Evolutionary conservation across 2,888 invertebrate species (phyloP).

Genomic region (Metellina segmentata): DNA sequence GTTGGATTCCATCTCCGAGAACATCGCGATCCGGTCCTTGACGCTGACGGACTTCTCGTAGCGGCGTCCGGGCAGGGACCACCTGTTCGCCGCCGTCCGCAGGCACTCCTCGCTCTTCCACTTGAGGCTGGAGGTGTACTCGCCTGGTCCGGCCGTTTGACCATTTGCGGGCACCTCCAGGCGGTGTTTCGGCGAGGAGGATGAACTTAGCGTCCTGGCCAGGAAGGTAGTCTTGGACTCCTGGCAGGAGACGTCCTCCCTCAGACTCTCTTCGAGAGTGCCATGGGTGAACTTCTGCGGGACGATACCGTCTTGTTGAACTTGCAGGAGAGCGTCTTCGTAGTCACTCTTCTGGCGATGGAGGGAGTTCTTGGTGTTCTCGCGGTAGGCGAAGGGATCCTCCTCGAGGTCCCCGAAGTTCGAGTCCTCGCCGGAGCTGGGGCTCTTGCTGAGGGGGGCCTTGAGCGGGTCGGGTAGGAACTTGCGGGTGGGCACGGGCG

Average conservation of each 20-base stretch:
- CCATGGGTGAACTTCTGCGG: neutral
- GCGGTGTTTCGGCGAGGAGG: conserved; percentile 24
- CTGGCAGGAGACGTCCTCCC: conserved; percentile 39
- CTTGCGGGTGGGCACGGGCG: conserved; percentile 67
- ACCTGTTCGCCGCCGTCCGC: conserved; percentile 63
- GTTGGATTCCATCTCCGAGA: conserved; percentile 83
- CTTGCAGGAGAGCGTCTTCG: neutral
- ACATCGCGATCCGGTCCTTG: conserved; percentile 93
- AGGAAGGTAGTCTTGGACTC: conserved; percentile 62
- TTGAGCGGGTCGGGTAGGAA: conserved; percentile 18
- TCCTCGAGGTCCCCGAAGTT: conserved; percentile 36
- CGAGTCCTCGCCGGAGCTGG: conserved; percentile 63
- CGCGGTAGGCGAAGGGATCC: neutral
- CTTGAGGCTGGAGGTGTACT: conserved; percentile 44
- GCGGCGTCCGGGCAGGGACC: conserved; percentile 47
- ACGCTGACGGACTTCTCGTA: conserved; percentile 83
- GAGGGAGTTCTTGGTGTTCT: conserved; percentile 53
- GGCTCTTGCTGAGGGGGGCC: conserved; percentile 57
- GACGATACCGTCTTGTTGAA: conserved; percentile 54
- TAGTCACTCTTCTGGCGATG: conserved; percentile 60
- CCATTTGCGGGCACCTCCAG: neutral
- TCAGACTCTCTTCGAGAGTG: conserved; percentile 44
- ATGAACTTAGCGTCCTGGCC: conserved; percentile 56
- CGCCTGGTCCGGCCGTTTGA: conserved; percentile 6
- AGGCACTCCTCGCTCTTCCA: conserved; percentile 74